A percentile compares a stretch with the other conserved stretches of the same genome.
Evolutionary conservation across 1,140 invertebrate species (phyloP).

Genomic region (Drosophila santomea): DNA sequence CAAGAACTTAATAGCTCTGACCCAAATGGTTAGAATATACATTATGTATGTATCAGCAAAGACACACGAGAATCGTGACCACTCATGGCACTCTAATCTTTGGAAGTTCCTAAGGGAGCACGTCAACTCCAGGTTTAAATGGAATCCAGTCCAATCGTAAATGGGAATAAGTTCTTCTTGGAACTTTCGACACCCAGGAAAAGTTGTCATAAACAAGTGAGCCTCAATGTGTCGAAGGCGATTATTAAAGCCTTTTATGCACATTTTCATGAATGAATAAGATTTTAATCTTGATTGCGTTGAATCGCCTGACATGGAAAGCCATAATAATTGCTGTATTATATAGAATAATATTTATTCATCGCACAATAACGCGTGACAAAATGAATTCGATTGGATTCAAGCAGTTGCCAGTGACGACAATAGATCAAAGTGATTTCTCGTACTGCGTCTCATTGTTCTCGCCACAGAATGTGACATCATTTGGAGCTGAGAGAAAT

Average conservation of each 20-base stretch:
- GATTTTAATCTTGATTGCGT: not conserved
- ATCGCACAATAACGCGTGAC: constrained; percentile 5
- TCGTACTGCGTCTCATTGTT: constrained; percentile 23
- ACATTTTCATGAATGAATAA: not conserved
- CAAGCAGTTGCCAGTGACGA: constrained; percentile 7
- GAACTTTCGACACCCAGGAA: not conserved
- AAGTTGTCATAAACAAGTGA: not conserved
- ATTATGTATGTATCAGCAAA: constrained; percentile 15
- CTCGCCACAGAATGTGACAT: constrained; percentile 35
- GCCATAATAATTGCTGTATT: not conserved
- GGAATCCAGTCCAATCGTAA: not conserved
- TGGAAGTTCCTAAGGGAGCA: constrained; percentile 11
- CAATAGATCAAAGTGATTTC: constrained; percentile 41
- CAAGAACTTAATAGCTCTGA: constrained; percentile 45
- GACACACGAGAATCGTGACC: constrained; percentile 39
- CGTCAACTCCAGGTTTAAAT: not conserved
- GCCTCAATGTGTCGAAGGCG: no score
- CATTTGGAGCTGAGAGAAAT: constrained; percentile 15
- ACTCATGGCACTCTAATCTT: constrained; percentile 22
- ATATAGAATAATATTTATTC: not conserved
- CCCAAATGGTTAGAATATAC: constrained; percentile 21
- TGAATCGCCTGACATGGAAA: not conserved
- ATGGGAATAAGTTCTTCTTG: not conserved
- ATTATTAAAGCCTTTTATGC: no score
- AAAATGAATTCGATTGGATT: not conserved